Conservation (phyloP, 35 echinoderm and acorn worm species). For the Heliocidaris tuberculata region DNA sequence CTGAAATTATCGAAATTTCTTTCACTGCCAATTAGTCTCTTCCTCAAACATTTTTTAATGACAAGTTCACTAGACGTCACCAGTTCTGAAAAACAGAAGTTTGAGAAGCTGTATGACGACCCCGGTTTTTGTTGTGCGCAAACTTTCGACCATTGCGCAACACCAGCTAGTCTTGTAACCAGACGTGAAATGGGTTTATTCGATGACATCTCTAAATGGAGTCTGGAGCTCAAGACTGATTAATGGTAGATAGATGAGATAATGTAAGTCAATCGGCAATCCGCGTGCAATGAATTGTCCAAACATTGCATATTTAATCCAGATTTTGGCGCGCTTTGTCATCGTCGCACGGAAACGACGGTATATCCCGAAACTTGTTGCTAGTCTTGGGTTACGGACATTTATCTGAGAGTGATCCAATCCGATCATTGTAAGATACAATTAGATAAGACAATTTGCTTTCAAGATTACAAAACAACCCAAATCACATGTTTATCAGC, state of each 20-base stretch:
- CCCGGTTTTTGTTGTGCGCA: neutral
- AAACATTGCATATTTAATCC: constrained; percentile 13
- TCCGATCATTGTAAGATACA: too few relatives aligned
- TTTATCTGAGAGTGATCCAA: neutral
- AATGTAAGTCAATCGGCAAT: neutral
- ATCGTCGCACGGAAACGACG: neutral
- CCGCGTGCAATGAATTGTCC: neutral
- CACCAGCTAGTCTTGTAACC: neutral
- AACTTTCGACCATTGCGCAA: neutral
- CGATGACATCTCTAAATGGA: neutral
- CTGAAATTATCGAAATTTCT: neutral
- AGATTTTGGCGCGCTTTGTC: constrained; percentile 15
- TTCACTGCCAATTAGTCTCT: neutral
- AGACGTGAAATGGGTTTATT: neutral
- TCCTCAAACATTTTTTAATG: neutral
- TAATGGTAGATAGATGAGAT: neutral
- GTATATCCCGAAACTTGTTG: neutral
- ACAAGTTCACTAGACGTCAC: neutral
- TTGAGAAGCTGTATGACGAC: neutral
- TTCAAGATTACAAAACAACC: too few relatives aligned
- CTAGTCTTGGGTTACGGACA: neutral
- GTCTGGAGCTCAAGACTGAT: neutral
- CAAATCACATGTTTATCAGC: too few relatives aligned
- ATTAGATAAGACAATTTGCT: too few relatives aligned
- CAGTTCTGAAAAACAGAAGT: neutral